A percentile compares a stretch with the other conserved stretches of the same genome.
These are phyloP conservation scores for Paramormyrops hopkinsi DNA, from an alignment of 2,797 vertebrate species.

Conservation along the genomic window DNA sequence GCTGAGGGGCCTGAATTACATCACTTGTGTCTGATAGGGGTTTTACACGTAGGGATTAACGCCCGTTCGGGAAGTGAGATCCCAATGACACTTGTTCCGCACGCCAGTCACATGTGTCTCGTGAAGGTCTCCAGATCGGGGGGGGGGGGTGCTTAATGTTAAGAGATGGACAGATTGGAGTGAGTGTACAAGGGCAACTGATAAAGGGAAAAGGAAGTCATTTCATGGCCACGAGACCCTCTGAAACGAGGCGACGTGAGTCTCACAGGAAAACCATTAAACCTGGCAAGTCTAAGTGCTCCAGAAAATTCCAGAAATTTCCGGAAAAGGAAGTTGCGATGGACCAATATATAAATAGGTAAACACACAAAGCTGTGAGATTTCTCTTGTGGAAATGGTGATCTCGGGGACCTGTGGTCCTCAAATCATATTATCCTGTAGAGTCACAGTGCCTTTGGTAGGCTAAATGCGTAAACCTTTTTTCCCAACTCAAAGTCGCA, in stretches of 20 bases:
- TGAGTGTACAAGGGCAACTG: background rate
- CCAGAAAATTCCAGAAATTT: background rate
- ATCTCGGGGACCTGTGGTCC: background rate
- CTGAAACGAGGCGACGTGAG: background rate
- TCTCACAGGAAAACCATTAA: background rate
- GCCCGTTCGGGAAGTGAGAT: background rate
- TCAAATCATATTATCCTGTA: background rate
- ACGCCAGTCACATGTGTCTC: background rate
- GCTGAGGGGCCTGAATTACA: background rate
- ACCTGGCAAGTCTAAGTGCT: background rate
- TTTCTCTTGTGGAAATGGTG: background rate
- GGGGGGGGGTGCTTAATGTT: background rate
- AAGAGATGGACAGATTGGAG: background rate
- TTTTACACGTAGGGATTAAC: constrained; percentile 10
- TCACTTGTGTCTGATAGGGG: background rate
- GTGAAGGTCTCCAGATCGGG: background rate
- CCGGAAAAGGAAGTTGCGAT: background rate
- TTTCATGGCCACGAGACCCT: constrained; percentile 9
- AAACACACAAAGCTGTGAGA: background rate
- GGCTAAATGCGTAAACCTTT: background rate
- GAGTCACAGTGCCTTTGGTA: background rate
- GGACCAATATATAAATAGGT: background rate
- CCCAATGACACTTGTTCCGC: background rate
- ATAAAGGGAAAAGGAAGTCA: background rate
- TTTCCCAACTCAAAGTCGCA: background rate